These are phyloP conservation scores for Gymnocypris eckloni DNA, from an alignment of 2,797 vertebrate species.

Conservation along the genomic window DNA sequence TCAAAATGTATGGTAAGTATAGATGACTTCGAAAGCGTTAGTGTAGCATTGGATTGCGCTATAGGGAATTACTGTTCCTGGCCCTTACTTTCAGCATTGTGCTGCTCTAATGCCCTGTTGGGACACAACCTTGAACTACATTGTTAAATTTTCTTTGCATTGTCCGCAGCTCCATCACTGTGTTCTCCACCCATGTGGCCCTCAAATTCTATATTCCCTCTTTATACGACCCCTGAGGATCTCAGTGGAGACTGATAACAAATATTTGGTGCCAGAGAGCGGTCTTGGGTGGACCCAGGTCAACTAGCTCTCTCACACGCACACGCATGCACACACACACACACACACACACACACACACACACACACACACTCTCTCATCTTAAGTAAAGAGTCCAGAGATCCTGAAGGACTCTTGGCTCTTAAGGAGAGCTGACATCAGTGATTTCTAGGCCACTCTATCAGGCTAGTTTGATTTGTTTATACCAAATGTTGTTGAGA, in stretches of 20 bases:
- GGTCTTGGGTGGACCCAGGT: conserved; percentile 21
- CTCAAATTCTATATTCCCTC: conserved; percentile 67
- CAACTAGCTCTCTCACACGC: conserved; percentile 7
- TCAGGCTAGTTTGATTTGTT: conserved; percentile 26
- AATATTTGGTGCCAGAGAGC: conserved; percentile 33
- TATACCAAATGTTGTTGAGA: conserved; percentile 1
- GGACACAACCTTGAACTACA: conserved; percentile 81
- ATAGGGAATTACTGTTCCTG: conserved; percentile 69
- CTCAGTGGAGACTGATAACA: conserved; percentile 45
- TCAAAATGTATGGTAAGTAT: not conserved
- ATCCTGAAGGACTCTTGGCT: conserved; percentile 58
- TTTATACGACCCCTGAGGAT: conserved; percentile 61
- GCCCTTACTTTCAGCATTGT: conserved; percentile 74
- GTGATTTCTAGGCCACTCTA: conserved; percentile 25
- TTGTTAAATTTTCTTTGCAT: conserved; percentile 70
- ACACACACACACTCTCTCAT: conserved; percentile 34
- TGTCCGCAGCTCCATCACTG: conserved; percentile 67
- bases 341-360: conserved; percentile 28
- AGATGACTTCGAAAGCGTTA: not conserved
- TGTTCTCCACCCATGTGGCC: conserved; percentile 65
- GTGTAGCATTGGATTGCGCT: conserved; percentile 29
- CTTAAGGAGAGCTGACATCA: conserved; percentile 53
- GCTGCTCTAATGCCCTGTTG: conserved; percentile 69
- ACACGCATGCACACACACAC: conserved; percentile 1
- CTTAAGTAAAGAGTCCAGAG: conserved; percentile 52